Evolutionary conservation across 2,113 vertebrate genomes (phyloP), one percentile per base, ranked within the genome.

Genomic region (Illadopsis cleaveri): DNA sequence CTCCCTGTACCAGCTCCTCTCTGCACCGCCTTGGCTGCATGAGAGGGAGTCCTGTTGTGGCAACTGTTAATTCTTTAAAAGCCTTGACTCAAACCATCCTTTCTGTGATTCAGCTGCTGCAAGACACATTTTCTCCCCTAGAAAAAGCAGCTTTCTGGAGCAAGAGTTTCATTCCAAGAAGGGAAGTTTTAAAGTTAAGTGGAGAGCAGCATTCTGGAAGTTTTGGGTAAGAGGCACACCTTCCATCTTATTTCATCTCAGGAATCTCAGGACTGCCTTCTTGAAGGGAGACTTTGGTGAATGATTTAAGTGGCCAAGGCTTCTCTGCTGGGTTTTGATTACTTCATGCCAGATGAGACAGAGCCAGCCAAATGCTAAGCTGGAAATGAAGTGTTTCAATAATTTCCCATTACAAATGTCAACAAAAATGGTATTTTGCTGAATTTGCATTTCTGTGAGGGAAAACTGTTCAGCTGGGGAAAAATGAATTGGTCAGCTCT

Each of bases 301-400:
- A 79, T 60, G 40, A 91, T 37, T 86, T 79, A 90, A 70, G 65
- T 86, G 68, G 51, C 33, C 35, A 45, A 86, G 21, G 38, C 35
- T 93, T 70, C 42, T 93, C 76, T 70, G 54, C 30, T 86, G 72
- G 82, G 40, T 50, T 92, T 92, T 92, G 68, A 89, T 96, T 90
- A 80, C 62, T 90, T 93, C 79, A 62, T 1, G 6, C 30, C 58
- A 81, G 92, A 86, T 81, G 76, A 94, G 86, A 94, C 56, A 93
- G 90, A 93, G 66, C 72, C 54, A 66, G 92, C 90, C 90, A 92
- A 90, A 94, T 42, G 88, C 40, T 94, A 38, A 93, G 64, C 70
- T 86, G 79, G 92, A 96, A 96, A 86, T 91, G 75, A 93, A 93
- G 80, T 89, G 82, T 96, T 95, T 93, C 82, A 92, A 94, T 95